Percentiles rank a stretch among this genome's conserved stretches.
These are phyloP conservation scores for Holocentrus rufus DNA, from an alignment of 2,797 vertebrate genomes.

Conservation along the genomic window DNA sequence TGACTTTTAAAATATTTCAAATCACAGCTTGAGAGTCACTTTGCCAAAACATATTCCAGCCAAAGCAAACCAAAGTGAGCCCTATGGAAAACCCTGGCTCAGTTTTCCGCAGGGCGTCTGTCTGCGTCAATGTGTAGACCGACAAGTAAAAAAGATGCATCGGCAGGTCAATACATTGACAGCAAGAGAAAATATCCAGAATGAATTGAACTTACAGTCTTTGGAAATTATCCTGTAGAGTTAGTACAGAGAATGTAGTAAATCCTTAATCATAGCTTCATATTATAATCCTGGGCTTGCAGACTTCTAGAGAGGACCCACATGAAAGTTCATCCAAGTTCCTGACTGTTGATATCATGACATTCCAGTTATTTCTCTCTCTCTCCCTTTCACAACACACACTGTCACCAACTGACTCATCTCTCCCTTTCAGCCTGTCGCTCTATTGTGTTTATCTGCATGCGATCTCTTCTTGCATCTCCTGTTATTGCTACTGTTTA, in stretches of 20 bases:
- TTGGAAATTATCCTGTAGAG: neutral
- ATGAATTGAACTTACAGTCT: neutral
- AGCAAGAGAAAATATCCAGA: too few relatives aligned
- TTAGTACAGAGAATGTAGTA: neutral
- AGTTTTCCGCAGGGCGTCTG: neutral
- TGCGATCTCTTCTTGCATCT: conserved; percentile 30
- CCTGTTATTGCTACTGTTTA: conserved; percentile 52
- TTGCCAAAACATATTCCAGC: conserved; percentile 26
- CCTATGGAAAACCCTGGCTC: neutral
- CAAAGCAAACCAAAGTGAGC: neutral
- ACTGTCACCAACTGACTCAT: neutral
- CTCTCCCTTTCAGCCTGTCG: neutral
- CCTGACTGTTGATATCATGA: conserved; percentile 12
- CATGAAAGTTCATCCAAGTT: conserved; percentile 3
- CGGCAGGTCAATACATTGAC: too few relatives aligned
- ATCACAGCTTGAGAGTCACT: neutral
- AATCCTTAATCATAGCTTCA: neutral
- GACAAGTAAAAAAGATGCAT: conserved; percentile 3
- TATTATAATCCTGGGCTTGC: neutral
- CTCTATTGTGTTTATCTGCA: conserved; percentile 18
- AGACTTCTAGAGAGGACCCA: neutral
- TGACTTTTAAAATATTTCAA: neutral
- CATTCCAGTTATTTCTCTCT: conserved; percentile 5
- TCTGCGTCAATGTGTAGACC: conserved; percentile 41
- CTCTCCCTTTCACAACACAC: neutral